Percentiles rank a stretch among this genome's conserved stretches.
Evolutionary conservation across 2,888 invertebrate genomes (phyloP).

Genomic region (Exephanes ischioxanthus): DNA sequence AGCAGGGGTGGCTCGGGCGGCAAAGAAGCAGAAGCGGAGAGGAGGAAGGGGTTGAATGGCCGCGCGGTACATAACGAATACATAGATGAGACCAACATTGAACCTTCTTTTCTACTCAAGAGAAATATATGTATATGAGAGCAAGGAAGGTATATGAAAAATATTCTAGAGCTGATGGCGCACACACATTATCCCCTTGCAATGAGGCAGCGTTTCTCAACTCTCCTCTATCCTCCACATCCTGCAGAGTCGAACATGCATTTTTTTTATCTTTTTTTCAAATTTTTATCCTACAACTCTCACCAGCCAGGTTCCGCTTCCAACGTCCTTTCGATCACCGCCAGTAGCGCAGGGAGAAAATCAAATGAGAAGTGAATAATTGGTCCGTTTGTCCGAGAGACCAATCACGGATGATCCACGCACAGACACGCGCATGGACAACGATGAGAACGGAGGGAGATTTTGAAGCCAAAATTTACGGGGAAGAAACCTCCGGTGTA

Average conservation of each 20-base stretch:
- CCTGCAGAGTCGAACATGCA: neutral
- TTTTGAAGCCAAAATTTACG: neutral
- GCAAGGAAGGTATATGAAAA: conserved; percentile 46
- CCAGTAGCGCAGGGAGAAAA: too few species aligned
- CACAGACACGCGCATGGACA: neutral
- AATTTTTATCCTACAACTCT: neutral
- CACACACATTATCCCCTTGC: conserved; percentile 58
- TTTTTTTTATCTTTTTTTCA: neutral
- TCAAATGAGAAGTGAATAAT: too few species aligned
- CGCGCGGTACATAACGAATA: conserved; percentile 73
- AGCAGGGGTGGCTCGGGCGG: conserved; percentile 42
- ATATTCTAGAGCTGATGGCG: conserved; percentile 56
- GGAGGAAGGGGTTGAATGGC: conserved; percentile 77
- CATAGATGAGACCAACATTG: conserved; percentile 77
- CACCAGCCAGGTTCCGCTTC: too few species aligned
- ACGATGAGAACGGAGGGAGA: neutral
- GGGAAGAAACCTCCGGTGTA: conserved; percentile 36
- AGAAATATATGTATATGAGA: conserved; percentile 33
- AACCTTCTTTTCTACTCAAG: conserved; percentile 68
- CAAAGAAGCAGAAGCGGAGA: conserved; percentile 65
- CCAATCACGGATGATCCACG: too few species aligned
- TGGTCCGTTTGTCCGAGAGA: too few species aligned
- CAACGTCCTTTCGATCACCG: too few species aligned
- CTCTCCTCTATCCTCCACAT: conserved; percentile 50
- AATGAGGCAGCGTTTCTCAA: conserved; percentile 67